Conservation (phyloP, 1,140 invertebrate genomes). For the Dreissena polymorpha region DNA sequence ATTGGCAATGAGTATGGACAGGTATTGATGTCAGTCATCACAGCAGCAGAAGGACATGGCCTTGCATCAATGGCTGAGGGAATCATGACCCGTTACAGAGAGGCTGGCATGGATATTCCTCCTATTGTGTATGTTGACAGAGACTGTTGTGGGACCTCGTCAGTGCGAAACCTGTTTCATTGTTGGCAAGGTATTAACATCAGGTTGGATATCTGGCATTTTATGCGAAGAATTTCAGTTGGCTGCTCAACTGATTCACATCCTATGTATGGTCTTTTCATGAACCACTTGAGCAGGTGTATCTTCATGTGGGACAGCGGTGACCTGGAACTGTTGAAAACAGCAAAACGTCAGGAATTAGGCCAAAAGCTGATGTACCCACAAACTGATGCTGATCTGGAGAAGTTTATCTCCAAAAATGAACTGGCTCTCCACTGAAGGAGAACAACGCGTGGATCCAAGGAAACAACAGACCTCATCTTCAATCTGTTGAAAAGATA, state of each 20-base stretch:
- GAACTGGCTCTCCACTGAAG: conserved; percentile 60
- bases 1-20: conserved; percentile 55
- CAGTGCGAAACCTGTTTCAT: no score
- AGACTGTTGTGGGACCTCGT: no score
- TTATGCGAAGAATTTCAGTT: no score
- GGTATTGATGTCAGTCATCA: conserved; percentile 58
- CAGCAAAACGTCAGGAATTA: no score
- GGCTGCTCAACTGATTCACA: no score
- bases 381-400: neutral
- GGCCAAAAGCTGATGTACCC: neutral
- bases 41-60: conserved; percentile 39
- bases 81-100: neutral
- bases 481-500: conserved; percentile 30
- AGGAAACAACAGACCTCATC: conserved; percentile 40
- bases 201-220: no score
- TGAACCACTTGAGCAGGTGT: no score
- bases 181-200: no score
- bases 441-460: conserved; percentile 51
- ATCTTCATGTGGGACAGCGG: no score
- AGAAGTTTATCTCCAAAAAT: neutral
- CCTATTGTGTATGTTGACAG: no score
- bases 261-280: no score
- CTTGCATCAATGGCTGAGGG: conserved; percentile 25
- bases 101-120: neutral
- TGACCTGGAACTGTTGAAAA: no score